Conservation (phyloP, 2,113 vertebrate genomes). For the Heterotis niloticus region DNA sequence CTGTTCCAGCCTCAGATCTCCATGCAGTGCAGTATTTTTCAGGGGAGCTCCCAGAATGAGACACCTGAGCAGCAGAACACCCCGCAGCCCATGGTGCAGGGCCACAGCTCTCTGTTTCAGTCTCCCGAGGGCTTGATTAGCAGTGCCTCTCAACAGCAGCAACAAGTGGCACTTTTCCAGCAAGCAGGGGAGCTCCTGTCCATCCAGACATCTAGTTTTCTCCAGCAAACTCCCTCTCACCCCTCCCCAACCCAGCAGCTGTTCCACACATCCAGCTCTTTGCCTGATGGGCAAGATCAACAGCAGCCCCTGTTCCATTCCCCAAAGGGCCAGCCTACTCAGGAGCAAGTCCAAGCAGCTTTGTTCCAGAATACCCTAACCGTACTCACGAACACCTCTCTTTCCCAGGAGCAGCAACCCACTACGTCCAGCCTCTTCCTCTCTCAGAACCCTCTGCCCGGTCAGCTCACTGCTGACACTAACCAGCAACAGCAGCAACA, state of each 20-base stretch:
- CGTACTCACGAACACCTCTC: slow-evolving; percentile 74
- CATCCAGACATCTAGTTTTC: slow-evolving; percentile 79
- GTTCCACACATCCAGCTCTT: slow-evolving; percentile 72
- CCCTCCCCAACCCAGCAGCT: slow-evolving; percentile 78
- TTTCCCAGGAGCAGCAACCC: slow-evolving; percentile 78
- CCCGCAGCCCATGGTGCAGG: slow-evolving; percentile 67
- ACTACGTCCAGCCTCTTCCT: slow-evolving; percentile 77
- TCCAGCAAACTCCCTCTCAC: slow-evolving; percentile 75
- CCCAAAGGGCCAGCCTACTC: slow-evolving; percentile 73
- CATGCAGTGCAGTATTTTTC: slow-evolving; percentile 86
- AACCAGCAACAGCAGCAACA: slow-evolving; percentile 53
- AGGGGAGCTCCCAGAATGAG: slow-evolving; percentile 68
- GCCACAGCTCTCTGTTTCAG: slow-evolving; percentile 70
- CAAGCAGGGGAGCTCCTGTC: slow-evolving; percentile 82
- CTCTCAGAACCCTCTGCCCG: slow-evolving; percentile 65
- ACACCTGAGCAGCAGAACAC: slow-evolving; percentile 72
- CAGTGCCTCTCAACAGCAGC: slow-evolving; percentile 58
- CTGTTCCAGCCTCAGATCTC: slow-evolving; percentile 85
- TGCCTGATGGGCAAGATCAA: slow-evolving; percentile 71
- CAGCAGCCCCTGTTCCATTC: slow-evolving; percentile 70
- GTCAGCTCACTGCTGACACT: slow-evolving; percentile 61
- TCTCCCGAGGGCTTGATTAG: slow-evolving; percentile 67
- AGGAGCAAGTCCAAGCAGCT: slow-evolving; percentile 83
- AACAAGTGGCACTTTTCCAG: slow-evolving; percentile 82
- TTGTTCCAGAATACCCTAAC: slow-evolving; percentile 83